Evolutionary conservation across 2,797 vertebrate genomes (phyloP).

Genomic region (Falco biarmicus): DNA sequence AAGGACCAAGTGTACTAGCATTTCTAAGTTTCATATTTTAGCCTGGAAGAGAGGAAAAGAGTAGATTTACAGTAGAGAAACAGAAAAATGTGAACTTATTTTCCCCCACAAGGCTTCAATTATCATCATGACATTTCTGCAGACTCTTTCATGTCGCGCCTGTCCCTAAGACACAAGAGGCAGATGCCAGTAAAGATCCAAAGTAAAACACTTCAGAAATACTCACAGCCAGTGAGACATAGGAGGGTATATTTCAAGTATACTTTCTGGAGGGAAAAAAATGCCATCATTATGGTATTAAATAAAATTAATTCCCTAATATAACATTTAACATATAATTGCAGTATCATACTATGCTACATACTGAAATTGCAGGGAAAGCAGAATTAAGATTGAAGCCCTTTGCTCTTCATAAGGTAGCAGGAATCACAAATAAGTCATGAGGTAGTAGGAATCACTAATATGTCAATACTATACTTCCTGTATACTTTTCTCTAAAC

Average conservation of each 20-base stretch:
- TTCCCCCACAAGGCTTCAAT: not conserved
- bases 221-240: not conserved
- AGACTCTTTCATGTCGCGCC: not conserved
- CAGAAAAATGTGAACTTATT: not conserved
- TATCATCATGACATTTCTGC: not conserved
- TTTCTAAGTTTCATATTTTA: not conserved
- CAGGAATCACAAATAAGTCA: not conserved
- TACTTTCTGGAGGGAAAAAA: constrained; percentile 5
- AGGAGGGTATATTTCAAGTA: not conserved
- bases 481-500: not conserved
- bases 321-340: constrained; percentile 16
- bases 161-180: not conserved
- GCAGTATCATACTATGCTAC: not conserved
- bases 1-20: not conserved
- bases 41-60: not conserved
- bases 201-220: constrained; percentile 17
- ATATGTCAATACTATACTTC: not conserved
- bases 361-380: not conserved
- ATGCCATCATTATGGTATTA: not conserved
- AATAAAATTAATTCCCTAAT: constrained; percentile 36
- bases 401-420: not conserved
- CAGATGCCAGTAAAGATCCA: not conserved
- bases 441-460: not conserved
- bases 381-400: not conserved
- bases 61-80: not conserved